These are phyloP conservation scores for Thalassaphorura encarpata DNA, from an alignment of 1,140 invertebrate genomes.

Conservation along the genomic window DNA sequence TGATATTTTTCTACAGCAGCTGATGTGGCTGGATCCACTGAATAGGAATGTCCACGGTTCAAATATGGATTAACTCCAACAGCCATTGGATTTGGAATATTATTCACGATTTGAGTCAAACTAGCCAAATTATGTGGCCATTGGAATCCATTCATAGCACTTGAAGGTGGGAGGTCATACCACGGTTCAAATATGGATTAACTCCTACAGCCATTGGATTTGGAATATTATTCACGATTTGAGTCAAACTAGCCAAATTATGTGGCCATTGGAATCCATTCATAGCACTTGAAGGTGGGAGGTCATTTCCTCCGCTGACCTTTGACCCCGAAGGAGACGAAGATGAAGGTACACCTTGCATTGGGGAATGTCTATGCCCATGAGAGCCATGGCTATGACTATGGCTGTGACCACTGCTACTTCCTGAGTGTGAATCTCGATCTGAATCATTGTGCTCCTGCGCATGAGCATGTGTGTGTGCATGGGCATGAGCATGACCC, in stretches of 20 bases:
- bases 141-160: constrained; percentile 18
- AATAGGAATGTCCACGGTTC: no score
- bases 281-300: not conserved
- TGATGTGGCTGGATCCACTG: not conserved
- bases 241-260: constrained; percentile 22
- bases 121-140: constrained; percentile 28
- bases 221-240: constrained; percentile 32
- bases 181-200: not conserved
- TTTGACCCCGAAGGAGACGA: not conserved
- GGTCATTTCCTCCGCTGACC: not conserved
- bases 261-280: constrained; percentile 28
- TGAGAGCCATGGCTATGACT: not conserved
- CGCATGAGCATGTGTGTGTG: no score
- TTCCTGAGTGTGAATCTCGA: no score
- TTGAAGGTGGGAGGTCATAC: constrained; percentile 4
- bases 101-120: constrained; percentile 30
- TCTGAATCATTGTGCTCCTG: no score
- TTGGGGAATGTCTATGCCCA: not conserved
- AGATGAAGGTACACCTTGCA: not conserved
- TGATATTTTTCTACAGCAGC: constrained; percentile 18
- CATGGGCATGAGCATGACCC: not conserved
- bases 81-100: constrained; percentile 27
- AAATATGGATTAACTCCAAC: constrained; percentile 12
- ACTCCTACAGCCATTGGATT: constrained; percentile 20
- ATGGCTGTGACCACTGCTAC: not conserved